Percentiles rank a stretch among this genome's conserved stretches.
phyloP scores from a whole-genome alignment of 2,113 vertebrate species.

The Cheilinus undulatus region DNA sequence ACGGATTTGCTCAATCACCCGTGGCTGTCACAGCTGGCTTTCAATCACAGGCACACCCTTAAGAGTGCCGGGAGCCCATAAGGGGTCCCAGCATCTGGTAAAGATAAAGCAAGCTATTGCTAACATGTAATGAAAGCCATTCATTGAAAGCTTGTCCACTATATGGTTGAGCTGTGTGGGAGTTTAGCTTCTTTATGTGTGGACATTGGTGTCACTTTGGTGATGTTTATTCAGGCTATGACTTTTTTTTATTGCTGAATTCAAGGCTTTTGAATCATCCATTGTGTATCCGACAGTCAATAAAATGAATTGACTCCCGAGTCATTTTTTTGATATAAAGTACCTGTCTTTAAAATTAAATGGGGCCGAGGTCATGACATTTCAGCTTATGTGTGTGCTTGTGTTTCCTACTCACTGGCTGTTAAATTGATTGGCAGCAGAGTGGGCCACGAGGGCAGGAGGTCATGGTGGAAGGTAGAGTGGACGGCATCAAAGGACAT shows the following conservation, averaged over 20 bases:
- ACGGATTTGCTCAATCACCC: slow-evolving; percentile 76
- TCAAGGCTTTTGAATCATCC: background rate
- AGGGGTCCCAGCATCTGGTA: slow-evolving; percentile 64
- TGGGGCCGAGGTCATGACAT: background rate
- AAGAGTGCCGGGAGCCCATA: slow-evolving; percentile 10
- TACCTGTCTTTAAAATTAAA: slow-evolving; percentile 18
- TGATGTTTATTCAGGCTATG: background rate
- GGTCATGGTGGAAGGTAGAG: slow-evolving; percentile 45
- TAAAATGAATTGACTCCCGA: background rate
- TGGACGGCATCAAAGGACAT: slow-evolving; percentile 32
- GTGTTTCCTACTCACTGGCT: slow-evolving; percentile 3
- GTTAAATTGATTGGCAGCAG: slow-evolving; percentile 56
- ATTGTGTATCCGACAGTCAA: background rate
- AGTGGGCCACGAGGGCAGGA: slow-evolving; percentile 26
- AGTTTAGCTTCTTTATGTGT: background rate
- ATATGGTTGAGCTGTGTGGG: slow-evolving; percentile 6
- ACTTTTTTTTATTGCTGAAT: background rate
- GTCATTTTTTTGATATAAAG: background rate
- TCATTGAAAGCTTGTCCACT: slow-evolving; percentile 29
- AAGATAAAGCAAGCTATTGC: slow-evolving; percentile 49
- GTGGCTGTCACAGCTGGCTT: slow-evolving; percentile 74
- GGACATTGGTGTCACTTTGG: background rate
- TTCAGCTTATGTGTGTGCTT: background rate
- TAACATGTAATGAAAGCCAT: slow-evolving; percentile 74
- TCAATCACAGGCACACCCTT: slow-evolving; percentile 63